Evolutionary conservation across 2,888 invertebrate genomes (phyloP).

Genomic region (Orchesella flavescens): DNA sequence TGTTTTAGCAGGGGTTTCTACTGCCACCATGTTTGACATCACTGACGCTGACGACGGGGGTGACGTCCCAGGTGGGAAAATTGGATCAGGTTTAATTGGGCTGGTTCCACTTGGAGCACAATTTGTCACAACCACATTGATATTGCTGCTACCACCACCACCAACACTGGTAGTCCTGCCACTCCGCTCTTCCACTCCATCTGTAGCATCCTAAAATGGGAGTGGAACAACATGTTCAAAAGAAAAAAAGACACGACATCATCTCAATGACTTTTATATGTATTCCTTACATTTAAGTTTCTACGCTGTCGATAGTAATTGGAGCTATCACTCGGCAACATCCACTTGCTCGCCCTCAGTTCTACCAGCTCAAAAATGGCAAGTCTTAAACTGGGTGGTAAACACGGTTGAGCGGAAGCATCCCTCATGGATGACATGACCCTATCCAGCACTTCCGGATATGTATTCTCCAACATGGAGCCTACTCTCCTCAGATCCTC

Average conservation of each 20-base stretch:
- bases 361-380: conserved; percentile 90
- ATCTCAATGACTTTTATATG: background rate
- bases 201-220: conserved; percentile 39
- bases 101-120: background rate
- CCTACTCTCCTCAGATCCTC: conserved; percentile 70
- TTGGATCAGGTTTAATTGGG: conserved; percentile 53
- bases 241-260: background rate
- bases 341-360: conserved; percentile 93
- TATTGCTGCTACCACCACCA: conserved; percentile 17
- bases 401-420: conserved; percentile 70
- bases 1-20: conserved; percentile 63
- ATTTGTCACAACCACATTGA: conserved; percentile 49
- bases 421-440: conserved; percentile 71
- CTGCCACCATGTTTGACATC: conserved; percentile 30
- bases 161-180: conserved; percentile 31
- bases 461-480: conserved; percentile 68
- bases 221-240: conserved; percentile 1
- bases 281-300: conserved; percentile 73
- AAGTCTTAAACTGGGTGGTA: conserved; percentile 62
- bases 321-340: conserved; percentile 87
- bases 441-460: conserved; percentile 70
- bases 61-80: conserved; percentile 43
- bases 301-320: conserved; percentile 81
- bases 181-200: conserved; percentile 23
- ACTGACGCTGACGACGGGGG: conserved; percentile 55